Evolutionary conservation across 2,888 invertebrate genomes (phyloP).

Genomic region (Embidobia sp.): DNA sequence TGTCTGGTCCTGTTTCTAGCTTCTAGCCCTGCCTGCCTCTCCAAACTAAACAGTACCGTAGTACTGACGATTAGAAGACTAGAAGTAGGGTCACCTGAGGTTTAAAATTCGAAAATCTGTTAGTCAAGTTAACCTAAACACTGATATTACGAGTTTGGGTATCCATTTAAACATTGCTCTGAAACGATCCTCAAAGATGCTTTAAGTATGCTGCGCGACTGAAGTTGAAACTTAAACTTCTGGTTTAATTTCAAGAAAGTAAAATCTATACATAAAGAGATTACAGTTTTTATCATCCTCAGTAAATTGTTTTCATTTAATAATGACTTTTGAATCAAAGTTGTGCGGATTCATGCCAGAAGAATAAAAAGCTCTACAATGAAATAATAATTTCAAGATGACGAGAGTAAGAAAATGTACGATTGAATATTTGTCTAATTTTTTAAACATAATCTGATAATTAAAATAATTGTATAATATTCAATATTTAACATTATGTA

Average conservation of each 20-base stretch:
- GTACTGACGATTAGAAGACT: conserved; percentile 81
- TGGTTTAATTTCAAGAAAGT: background rate
- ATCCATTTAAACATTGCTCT: conserved; percentile 62
- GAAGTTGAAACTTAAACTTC: background rate
- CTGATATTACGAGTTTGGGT: conserved; percentile 61
- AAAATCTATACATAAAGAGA: too few relatives aligned
- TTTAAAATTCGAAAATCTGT: conserved; percentile 81
- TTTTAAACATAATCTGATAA: too few relatives aligned
- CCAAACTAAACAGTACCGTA: conserved; percentile 80
- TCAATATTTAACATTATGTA: too few relatives aligned
- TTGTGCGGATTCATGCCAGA: too few relatives aligned
- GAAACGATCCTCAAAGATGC: conserved; percentile 45
- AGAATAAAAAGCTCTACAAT: too few relatives aligned
- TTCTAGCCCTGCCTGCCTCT: conserved; percentile 81
- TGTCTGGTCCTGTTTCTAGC: conserved; percentile 76
- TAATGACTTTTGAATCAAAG: too few relatives aligned
- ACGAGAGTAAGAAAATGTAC: too few relatives aligned
- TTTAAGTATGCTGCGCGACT: background rate
- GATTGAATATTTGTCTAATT: too few relatives aligned
- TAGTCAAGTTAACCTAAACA: conserved; percentile 73
- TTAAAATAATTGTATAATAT: too few relatives aligned
- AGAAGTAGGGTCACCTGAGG: conserved; percentile 81
- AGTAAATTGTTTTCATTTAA: too few relatives aligned
- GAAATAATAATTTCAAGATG: too few relatives aligned
- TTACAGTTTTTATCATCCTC: too few relatives aligned